These are phyloP conservation scores for Eulithis prunata DNA, from an alignment of 2,888 invertebrate species.

Conservation along the genomic window DNA sequence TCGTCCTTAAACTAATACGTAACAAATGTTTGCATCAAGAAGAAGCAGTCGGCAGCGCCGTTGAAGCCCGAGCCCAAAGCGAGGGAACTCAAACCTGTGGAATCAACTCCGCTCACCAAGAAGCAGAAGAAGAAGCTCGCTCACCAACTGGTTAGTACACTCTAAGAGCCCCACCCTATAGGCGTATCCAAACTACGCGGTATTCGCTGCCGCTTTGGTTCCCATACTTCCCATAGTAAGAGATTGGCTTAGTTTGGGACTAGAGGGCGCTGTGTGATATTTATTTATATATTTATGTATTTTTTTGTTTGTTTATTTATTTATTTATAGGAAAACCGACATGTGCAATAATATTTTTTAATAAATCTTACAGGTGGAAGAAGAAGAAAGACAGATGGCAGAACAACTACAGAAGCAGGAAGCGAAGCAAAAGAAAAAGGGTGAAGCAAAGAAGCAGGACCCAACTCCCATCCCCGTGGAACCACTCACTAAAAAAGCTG, in stretches of 20 bases:
- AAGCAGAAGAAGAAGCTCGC: conserved; percentile 72
- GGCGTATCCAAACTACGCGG: no score
- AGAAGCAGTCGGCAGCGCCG: conserved; percentile 45
- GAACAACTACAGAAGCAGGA: conserved; percentile 48
- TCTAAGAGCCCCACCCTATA: no score
- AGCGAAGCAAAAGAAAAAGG: conserved; percentile 50
- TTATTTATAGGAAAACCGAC: no score
- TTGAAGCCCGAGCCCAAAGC: conserved; percentile 45
- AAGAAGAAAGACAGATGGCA: conserved; percentile 58
- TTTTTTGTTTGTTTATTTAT: no score
- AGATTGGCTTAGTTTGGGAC: no score
- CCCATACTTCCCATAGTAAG: no score
- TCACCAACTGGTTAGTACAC: conserved; percentile 65
- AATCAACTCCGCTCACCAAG: conserved; percentile 61
- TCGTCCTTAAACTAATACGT: no score
- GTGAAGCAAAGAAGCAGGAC: conserved; percentile 28
- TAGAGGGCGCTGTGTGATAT: no score
- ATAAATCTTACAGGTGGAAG: conserved; percentile 56
- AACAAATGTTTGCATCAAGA: conserved; percentile 42
- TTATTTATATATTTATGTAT: no score
- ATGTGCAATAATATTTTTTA: no score
- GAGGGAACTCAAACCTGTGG: conserved; percentile 46
- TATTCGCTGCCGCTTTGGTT: no score
- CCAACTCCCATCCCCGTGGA: conserved; percentile 43
- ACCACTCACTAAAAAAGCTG: conserved; percentile 47